A percentile compares a stretch with the other conserved stretches of the same genome.
Conservation (phyloP, 2,113 vertebrate species). For the Grantiella picta region DNA sequence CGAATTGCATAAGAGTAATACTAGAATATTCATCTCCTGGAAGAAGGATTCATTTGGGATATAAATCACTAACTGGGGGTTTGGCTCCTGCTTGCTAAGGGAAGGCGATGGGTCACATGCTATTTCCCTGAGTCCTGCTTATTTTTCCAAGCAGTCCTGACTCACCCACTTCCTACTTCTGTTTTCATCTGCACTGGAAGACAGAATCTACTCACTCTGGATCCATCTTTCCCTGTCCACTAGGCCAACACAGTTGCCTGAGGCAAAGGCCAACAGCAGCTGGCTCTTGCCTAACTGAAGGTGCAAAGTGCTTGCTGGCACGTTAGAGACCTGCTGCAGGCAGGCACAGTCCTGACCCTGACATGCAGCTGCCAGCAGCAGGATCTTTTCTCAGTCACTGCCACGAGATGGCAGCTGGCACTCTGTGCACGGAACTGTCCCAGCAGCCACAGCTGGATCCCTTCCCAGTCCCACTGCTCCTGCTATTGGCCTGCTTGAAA, state of each 20-base stretch:
- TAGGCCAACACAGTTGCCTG: neutral
- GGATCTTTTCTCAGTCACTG: constrained; percentile 17
- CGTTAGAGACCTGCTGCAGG: neutral
- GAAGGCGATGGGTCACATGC: neutral
- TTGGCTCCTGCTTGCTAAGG: neutral
- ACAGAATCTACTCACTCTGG: neutral
- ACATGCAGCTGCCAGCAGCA: neutral
- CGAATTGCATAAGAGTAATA: neutral
- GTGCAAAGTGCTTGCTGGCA: neutral
- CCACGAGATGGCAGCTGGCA: constrained; percentile 73
- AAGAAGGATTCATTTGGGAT: neutral
- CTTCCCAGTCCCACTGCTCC: neutral
- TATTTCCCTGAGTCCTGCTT: neutral
- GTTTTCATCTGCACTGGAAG: neutral
- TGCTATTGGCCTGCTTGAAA: neutral
- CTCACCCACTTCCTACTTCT: neutral
- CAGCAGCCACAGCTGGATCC: constrained; percentile 46
- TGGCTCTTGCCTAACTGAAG: neutral
- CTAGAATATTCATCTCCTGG: neutral
- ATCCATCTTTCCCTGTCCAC: neutral
- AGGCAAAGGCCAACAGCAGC: neutral
- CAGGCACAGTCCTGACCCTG: neutral
- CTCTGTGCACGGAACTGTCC: neutral
- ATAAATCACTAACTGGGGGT: neutral
- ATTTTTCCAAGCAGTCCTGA: neutral